Evolutionary conservation across 1,140 invertebrate species (phyloP).

Genomic region (Drosophila quadrilineata): DNA sequence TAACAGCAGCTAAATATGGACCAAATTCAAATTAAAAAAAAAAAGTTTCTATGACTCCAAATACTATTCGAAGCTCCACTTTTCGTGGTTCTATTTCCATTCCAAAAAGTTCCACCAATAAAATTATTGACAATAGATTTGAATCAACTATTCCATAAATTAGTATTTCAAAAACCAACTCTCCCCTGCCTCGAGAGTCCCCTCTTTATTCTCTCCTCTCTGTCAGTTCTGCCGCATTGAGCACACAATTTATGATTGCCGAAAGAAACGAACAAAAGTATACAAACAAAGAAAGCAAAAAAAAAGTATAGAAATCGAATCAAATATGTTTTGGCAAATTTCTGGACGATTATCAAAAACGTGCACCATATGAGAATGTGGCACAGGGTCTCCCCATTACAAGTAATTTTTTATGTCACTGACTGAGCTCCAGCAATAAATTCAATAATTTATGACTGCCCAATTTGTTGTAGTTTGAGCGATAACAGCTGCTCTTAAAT

Average conservation of each 20-base stretch:
- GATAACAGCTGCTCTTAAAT: slow-evolving; percentile 67
- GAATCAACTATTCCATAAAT: slow-evolving; percentile 50
- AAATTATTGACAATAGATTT: not conserved
- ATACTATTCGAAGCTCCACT: not conserved
- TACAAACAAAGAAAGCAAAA: not conserved
- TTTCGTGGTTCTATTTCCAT: not conserved
- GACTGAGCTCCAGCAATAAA: slow-evolving; percentile 41
- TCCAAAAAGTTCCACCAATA: not conserved
- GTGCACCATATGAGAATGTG: slow-evolving; percentile 30
- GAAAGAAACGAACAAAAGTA: slow-evolving; percentile 32
- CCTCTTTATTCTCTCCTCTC: not conserved
- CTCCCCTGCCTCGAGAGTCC: not conserved
- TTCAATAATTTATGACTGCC: slow-evolving; percentile 65
- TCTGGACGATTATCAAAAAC: slow-evolving; percentile 67
- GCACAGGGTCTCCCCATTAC: slow-evolving; percentile 18
- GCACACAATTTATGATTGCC: slow-evolving; percentile 61
- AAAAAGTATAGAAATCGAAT: slow-evolving; percentile 27
- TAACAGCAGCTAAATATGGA: too few species aligned
- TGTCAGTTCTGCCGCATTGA: slow-evolving; percentile 62
- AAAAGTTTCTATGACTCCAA: too few species aligned
- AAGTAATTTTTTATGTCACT: slow-evolving; percentile 14
- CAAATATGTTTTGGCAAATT: slow-evolving; percentile 73
- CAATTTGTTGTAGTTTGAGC: slow-evolving; percentile 47
- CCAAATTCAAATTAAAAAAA: too few species aligned
- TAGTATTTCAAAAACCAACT: slow-evolving; percentile 45